Percentiles rank a stretch among this genome's conserved stretches.
Conservation (phyloP, 2,888 invertebrate genomes). For the Meloe dianella region DNA sequence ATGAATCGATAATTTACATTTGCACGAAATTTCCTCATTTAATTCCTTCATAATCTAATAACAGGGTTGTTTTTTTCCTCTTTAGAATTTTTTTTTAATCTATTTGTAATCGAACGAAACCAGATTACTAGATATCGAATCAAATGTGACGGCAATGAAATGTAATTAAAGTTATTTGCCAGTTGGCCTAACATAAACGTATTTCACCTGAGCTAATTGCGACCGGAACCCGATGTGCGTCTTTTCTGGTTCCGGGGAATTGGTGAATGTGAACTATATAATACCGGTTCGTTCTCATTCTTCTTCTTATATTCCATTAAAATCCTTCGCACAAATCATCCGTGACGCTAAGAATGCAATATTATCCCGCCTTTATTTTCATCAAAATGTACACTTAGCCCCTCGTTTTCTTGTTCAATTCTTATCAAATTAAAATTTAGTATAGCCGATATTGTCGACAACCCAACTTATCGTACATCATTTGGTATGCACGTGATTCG, state of each 20-base stretch:
- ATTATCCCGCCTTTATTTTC: constrained; percentile 50
- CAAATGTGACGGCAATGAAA: constrained; percentile 25
- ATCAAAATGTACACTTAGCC: constrained; percentile 46
- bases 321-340: constrained; percentile 52
- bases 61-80: neutral
- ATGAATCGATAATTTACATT: constrained; percentile 28
- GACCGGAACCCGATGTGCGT: constrained; percentile 30
- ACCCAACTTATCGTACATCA: constrained; percentile 38
- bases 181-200: constrained; percentile 27
- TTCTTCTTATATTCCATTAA: constrained; percentile 33
- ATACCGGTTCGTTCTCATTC: constrained; percentile 14
- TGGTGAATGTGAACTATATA: constrained; percentile 6
- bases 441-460: constrained; percentile 39
- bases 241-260: constrained; percentile 18
- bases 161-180: constrained; percentile 37
- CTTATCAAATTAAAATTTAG: constrained; percentile 56
- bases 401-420: constrained; percentile 46
- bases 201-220: constrained; percentile 33
- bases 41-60: neutral
- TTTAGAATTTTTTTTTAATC: neutral
- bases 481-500: constrained; percentile 40
- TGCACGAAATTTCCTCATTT: constrained; percentile 28
- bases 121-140: neutral
- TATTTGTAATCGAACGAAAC: neutral
- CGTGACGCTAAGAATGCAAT: constrained; percentile 57